Conservation (phyloP, 2,888 invertebrate genomes). For the Leptopilina myrica region DNA sequence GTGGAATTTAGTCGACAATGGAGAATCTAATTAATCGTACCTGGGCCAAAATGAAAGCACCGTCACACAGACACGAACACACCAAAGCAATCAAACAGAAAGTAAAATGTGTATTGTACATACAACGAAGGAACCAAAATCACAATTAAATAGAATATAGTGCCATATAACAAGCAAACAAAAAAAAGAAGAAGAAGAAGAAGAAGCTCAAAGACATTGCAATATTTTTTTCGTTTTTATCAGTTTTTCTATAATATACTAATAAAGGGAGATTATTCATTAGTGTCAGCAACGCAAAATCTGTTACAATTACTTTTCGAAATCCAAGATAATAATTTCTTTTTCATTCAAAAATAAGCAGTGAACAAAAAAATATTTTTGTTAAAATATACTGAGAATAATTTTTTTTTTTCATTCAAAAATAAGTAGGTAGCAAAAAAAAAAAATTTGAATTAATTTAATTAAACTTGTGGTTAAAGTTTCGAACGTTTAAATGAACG, state of each 20-base stretch:
- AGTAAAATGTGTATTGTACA: slow-evolving; percentile 30
- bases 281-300: background rate
- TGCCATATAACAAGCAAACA: background rate
- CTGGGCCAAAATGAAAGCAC: slow-evolving; percentile 32
- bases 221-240: background rate
- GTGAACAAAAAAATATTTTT: too few relatives aligned
- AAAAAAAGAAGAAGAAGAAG: too few relatives aligned
- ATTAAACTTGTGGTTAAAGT: too few relatives aligned
- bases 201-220: slow-evolving; percentile 26
- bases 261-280: background rate
- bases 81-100: slow-evolving; percentile 19
- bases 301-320: background rate
- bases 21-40: slow-evolving; percentile 37
- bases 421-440: too few relatives aligned
- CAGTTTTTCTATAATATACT: background rate
- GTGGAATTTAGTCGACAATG: slow-evolving; percentile 21
- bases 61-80: background rate
- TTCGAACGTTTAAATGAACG: too few relatives aligned
- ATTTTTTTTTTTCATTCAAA: too few relatives aligned
- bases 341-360: too few relatives aligned
- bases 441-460: too few relatives aligned
- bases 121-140: slow-evolving; percentile 35
- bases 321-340: background rate
- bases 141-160: slow-evolving; percentile 22
- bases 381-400: too few relatives aligned